Evolutionary conservation across 2,113 vertebrate genomes (phyloP).

Genomic region (Caranx ignobilis): DNA sequence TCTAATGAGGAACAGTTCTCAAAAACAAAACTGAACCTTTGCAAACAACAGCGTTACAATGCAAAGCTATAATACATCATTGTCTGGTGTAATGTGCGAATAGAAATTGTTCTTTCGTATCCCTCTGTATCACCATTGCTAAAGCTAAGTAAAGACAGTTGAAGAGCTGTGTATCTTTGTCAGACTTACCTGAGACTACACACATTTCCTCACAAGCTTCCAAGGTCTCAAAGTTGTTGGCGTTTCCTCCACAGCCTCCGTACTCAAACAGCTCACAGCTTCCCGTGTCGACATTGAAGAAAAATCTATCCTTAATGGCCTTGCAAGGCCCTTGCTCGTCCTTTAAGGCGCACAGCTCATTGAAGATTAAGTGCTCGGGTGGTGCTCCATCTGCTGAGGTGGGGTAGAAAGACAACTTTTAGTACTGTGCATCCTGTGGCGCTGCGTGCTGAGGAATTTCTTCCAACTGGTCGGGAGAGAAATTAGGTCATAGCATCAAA

Average conservation of each 20-base stretch:
- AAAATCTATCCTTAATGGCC: constrained; percentile 85
- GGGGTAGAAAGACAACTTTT: constrained; percentile 47
- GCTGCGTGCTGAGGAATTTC: constrained; percentile 31
- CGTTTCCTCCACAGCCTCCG: constrained; percentile 93
- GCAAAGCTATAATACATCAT: background rate
- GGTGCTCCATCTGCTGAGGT: constrained; percentile 48
- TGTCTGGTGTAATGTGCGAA: background rate
- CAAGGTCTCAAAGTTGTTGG: constrained; percentile 89
- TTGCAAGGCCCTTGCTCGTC: constrained; percentile 88
- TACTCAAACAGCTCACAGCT: constrained; percentile 89
- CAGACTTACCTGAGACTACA: constrained; percentile 78
- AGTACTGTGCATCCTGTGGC: constrained; percentile 22
- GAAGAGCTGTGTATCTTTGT: background rate
- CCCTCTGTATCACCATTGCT: background rate
- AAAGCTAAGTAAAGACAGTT: background rate
- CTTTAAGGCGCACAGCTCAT: constrained; percentile 88
- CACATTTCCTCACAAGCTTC: constrained; percentile 88
- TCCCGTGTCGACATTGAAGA: constrained; percentile 85
- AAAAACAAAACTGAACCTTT: constrained; percentile 45
- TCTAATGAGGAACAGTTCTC: constrained; percentile 56
- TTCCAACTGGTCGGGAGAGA: background rate
- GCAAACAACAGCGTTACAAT: constrained; percentile 34
- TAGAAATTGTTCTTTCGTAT: background rate
- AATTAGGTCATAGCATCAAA: constrained; percentile 60
- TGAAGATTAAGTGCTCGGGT: constrained; percentile 75